Evolutionary conservation across 2,888 invertebrate genomes (phyloP).

Genomic region (Polydrusus cervinus): DNA sequence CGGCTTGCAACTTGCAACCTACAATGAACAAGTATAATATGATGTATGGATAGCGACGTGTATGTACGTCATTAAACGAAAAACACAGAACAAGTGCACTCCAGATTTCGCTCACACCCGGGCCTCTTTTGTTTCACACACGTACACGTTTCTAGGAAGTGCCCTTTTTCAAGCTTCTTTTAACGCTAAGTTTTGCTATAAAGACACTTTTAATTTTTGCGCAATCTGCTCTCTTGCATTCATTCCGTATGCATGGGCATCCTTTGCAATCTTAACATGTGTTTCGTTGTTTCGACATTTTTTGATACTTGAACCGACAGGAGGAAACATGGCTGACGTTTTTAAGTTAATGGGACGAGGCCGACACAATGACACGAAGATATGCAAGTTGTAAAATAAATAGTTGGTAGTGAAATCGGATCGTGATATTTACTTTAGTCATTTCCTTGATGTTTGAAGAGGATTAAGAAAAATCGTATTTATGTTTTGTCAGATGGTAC

Average conservation of each 20-base stretch:
- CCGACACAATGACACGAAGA: neutral
- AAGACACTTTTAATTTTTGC: slow-evolving; percentile 2
- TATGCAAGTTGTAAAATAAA: neutral
- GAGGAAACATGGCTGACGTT: slow-evolving; percentile 4
- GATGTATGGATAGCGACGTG: too few species aligned
- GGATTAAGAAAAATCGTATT: neutral
- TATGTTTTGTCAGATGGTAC: too few species aligned
- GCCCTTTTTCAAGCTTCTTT: neutral
- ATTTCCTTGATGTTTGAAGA: neutral
- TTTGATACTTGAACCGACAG: slow-evolving; percentile 1
- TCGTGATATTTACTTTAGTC: too few species aligned
- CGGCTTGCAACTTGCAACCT: too few species aligned
- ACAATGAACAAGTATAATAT: too few species aligned
- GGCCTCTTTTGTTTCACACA: slow-evolving; percentile 1
- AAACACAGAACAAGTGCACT: slow-evolving; percentile 35
- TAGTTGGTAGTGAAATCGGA: neutral
- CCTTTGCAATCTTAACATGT: neutral
- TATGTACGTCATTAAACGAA: slow-evolving; percentile 27
- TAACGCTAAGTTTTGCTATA: too few species aligned
- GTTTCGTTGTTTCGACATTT: neutral
- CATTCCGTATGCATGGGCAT: neutral
- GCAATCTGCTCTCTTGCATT: neutral
- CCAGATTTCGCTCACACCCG: slow-evolving; percentile 28
- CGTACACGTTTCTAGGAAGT: slow-evolving; percentile 10
- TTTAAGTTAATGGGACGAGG: neutral